A percentile compares a stretch with the other conserved stretches of the same genome.
These are phyloP conservation scores for Tachina grossa DNA, from an alignment of 2,888 invertebrate genomes.

Conservation along the genomic window DNA sequence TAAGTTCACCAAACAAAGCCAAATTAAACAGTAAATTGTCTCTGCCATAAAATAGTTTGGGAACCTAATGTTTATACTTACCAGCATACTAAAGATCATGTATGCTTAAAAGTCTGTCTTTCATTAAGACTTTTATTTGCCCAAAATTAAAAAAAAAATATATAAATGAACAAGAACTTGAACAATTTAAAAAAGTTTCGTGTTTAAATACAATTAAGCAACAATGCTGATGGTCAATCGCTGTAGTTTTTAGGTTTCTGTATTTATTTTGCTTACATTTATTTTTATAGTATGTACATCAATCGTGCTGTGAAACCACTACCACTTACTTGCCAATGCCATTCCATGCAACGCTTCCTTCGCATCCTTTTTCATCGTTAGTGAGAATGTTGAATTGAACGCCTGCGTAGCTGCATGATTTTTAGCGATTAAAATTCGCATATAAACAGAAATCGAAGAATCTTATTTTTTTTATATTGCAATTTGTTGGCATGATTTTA, in stretches of 20 bases:
- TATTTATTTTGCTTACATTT: slow-evolving; percentile 32
- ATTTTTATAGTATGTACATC: slow-evolving; percentile 12
- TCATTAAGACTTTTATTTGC: slow-evolving; percentile 69
- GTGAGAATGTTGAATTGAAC: slow-evolving; percentile 13
- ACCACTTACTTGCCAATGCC: slow-evolving; percentile 13
- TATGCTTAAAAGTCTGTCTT: slow-evolving; percentile 64
- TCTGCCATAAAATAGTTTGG: not conserved
- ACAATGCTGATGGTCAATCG: slow-evolving; percentile 76
- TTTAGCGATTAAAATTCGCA: slow-evolving; percentile 62
- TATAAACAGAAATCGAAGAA: slow-evolving; percentile 44
- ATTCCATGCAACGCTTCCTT: not conserved
- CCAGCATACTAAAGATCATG: slow-evolving; percentile 56
- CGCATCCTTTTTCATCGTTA: slow-evolving; percentile 29
- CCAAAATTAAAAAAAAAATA: slow-evolving; percentile 56
- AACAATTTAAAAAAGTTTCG: slow-evolving; percentile 79
- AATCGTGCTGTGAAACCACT: slow-evolving; percentile 53
- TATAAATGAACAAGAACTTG: slow-evolving; percentile 54
- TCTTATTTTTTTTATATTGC: slow-evolving; percentile 28
- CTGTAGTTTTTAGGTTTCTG: slow-evolving; percentile 30
- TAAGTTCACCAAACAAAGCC: too few relatives aligned
- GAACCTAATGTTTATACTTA: not conserved
- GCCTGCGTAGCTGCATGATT: slow-evolving; percentile 65
- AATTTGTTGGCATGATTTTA: slow-evolving; percentile 61
- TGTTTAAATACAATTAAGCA: slow-evolving; percentile 82
- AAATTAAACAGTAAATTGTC: too few relatives aligned